phyloP scores from a whole-genome alignment of 2,113 vertebrate genomes.

The Holacanthus passer region DNA sequence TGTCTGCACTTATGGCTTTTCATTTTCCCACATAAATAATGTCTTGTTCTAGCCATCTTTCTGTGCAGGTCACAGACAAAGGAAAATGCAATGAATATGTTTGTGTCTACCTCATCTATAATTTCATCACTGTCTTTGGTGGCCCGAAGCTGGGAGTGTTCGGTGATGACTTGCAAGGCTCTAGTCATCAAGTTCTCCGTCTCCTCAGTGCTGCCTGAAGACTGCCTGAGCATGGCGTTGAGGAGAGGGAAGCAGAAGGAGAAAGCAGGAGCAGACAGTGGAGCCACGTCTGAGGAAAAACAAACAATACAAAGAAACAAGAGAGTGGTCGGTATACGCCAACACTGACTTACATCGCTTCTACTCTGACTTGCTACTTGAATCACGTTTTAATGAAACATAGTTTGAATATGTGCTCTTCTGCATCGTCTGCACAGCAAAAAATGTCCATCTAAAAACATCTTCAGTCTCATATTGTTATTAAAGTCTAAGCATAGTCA shows the following conservation, averaged over 20 bases:
- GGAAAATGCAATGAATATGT: not conserved
- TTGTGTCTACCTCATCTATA: constrained; percentile 89
- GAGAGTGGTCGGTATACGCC: not conserved
- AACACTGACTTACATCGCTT: not conserved
- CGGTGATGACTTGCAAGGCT: constrained; percentile 89
- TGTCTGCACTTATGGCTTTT: not conserved
- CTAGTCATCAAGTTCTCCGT: constrained; percentile 87
- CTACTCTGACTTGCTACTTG: not conserved
- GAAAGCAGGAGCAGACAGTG: constrained; percentile 83
- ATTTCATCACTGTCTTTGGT: constrained; percentile 59
- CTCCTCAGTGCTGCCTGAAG: constrained; percentile 87
- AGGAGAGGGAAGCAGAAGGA: constrained; percentile 95
- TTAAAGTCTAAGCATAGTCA: too few species aligned
- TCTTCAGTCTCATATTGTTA: not conserved
- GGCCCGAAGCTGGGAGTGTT: constrained; percentile 91
- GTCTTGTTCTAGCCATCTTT: not conserved
- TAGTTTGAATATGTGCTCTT: too few species aligned
- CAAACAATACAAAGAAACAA: not conserved
- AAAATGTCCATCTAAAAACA: not conserved
- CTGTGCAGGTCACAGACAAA: not conserved
- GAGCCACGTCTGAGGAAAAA: constrained; percentile 61
- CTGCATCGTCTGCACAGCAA: not conserved
- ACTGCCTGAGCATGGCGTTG: constrained; percentile 90
- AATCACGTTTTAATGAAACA: not conserved
- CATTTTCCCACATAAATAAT: not conserved